Conservation (phyloP, 2,888 invertebrate species). For the Brachycybe producta region DNA sequence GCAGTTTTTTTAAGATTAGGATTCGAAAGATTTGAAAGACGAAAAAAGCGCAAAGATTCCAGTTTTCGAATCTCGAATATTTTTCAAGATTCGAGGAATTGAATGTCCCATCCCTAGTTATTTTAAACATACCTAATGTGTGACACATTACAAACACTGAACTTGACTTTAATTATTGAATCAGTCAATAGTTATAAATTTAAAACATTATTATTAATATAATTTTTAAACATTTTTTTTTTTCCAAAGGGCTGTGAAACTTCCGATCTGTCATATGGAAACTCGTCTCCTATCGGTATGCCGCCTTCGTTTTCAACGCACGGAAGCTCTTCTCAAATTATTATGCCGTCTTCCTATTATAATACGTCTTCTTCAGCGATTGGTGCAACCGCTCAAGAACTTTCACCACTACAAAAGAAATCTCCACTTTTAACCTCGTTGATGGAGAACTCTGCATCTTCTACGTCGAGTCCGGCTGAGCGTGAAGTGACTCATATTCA, state of each 20-base stretch:
- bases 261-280: slow-evolving; percentile 21
- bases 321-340: not conserved
- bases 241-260: slow-evolving; percentile 20
- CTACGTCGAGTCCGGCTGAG: slow-evolving; percentile 15
- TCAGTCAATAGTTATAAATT: too few relatives aligned
- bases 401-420: slow-evolving; percentile 37
- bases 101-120: too few relatives aligned
- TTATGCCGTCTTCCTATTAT: not conserved
- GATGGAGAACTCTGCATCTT: slow-evolving; percentile 27
- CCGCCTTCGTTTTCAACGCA: not conserved
- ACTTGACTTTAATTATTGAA: too few relatives aligned
- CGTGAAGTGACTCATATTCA: too few relatives aligned
- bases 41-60: too few relatives aligned
- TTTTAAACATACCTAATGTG: too few relatives aligned
- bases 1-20: too few relatives aligned
- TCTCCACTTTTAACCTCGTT: slow-evolving; percentile 36
- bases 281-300: not conserved
- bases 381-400: slow-evolving; percentile 25
- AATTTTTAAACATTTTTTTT: slow-evolving; percentile 4
- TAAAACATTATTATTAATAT: slow-evolving; percentile 2
- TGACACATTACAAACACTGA: too few relatives aligned
- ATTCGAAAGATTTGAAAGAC: too few relatives aligned
- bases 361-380: too few relatives aligned
- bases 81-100: too few relatives aligned
- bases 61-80: too few relatives aligned